phyloP scores from a whole-genome alignment of 1,140 invertebrate species.

The Tetramorium alpestre region DNA sequence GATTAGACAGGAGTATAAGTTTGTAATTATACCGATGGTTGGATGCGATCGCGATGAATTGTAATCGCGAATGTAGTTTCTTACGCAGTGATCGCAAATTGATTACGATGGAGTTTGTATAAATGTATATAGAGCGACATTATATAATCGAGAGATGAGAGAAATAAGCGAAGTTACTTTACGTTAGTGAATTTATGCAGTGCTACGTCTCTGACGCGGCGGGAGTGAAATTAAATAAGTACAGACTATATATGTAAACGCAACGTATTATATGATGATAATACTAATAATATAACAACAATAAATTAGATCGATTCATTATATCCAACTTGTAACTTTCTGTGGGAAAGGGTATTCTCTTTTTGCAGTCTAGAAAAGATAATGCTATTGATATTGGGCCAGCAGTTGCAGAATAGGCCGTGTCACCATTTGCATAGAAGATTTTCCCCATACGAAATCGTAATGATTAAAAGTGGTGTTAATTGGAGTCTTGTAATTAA shows the following conservation, averaged over 20 bases:
- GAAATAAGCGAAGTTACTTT: slow-evolving; percentile 17
- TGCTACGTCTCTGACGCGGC: neutral
- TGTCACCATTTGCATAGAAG: slow-evolving; percentile 77
- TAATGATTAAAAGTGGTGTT: slow-evolving; percentile 84
- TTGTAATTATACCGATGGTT: slow-evolving; percentile 32
- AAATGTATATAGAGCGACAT: slow-evolving; percentile 40
- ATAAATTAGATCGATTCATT: slow-evolving; percentile 52
- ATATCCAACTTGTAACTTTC: neutral
- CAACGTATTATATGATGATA: slow-evolving; percentile 43
- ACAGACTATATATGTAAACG: slow-evolving; percentile 38
- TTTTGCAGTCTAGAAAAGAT: neutral
- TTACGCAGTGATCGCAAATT: slow-evolving; percentile 36
- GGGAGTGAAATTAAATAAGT: slow-evolving; percentile 28
- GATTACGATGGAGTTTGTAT: slow-evolving; percentile 45
- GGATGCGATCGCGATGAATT: slow-evolving; percentile 21
- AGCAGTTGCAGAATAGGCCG: slow-evolving; percentile 77
- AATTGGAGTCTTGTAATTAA: slow-evolving; percentile 75
- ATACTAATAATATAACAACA: slow-evolving; percentile 50
- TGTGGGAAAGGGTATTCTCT: neutral
- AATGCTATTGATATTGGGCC: slow-evolving; percentile 74
- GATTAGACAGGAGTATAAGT: slow-evolving; percentile 40
- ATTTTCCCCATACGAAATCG: slow-evolving; percentile 85
- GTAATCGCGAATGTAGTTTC: slow-evolving; percentile 46
- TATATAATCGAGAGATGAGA: slow-evolving; percentile 20
- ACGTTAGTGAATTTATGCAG: slow-evolving; percentile 22